Percentiles rank a stretch among this genome's conserved stretches.
phyloP scores from a whole-genome alignment of 1,140 invertebrate genomes.

The Magallana ariakensis region DNA sequence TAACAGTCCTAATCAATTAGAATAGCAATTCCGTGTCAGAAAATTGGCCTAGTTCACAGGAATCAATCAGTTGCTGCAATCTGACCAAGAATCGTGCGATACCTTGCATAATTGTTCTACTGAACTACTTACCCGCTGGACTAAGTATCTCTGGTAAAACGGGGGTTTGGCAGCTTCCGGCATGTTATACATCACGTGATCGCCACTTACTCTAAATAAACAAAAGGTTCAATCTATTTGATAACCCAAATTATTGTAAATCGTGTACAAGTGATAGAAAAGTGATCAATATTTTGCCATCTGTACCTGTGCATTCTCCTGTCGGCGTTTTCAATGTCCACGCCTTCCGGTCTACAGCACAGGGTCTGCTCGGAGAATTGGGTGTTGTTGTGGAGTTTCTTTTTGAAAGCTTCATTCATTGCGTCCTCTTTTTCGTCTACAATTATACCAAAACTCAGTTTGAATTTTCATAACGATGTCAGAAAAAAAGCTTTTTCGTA shows the following conservation, averaged over 20 bases:
- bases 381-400: conserved; percentile 56
- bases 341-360: neutral
- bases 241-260: no score
- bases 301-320: neutral
- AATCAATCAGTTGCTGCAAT: no score
- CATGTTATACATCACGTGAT: conserved; percentile 68
- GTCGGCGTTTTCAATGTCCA: neutral
- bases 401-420: conserved; percentile 57
- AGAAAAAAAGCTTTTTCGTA: no score
- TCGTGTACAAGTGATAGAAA: no score
- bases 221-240: neutral
- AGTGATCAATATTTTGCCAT: no score
- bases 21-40: no score
- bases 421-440: conserved; percentile 58
- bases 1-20: conserved; percentile 60
- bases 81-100: no score
- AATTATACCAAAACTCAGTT: neutral
- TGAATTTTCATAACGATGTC: no score
- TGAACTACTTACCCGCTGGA: conserved; percentile 53
- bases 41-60: no score
- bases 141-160: conserved; percentile 66
- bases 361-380: neutral
- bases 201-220: conserved; percentile 59
- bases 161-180: conserved; percentile 61
- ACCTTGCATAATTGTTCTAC: no score